Evolutionary conservation across 2,888 invertebrate genomes (phyloP).

Genomic region (Boloria selene): DNA sequence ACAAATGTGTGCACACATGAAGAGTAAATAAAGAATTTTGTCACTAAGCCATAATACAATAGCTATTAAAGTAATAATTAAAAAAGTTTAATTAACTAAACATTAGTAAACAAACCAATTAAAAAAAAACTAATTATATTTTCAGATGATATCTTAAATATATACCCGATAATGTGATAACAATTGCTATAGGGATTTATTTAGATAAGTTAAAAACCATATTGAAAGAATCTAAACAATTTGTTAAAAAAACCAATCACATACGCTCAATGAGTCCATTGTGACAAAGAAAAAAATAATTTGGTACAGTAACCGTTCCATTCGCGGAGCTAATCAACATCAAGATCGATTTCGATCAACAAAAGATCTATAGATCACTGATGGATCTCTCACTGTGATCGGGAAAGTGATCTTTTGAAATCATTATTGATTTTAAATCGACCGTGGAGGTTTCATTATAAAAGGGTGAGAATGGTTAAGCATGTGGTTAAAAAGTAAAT

Average conservation of each 20-base stretch:
- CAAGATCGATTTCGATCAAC: constrained; percentile 71
- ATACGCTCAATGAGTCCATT: constrained; percentile 47
- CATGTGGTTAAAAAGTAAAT: constrained; percentile 40
- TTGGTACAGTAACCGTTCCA: constrained; percentile 52
- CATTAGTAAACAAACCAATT: too few species aligned
- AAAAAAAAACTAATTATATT: too few species aligned
- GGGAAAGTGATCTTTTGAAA: constrained; percentile 69
- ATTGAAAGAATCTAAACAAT: not conserved
- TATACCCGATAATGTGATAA: too few species aligned
- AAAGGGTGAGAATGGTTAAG: constrained; percentile 52
- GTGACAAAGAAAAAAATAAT: constrained; percentile 48
- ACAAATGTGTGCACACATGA: too few species aligned
- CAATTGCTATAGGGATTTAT: too few species aligned
- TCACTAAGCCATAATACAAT: too few species aligned
- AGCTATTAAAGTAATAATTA: too few species aligned
- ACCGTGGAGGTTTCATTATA: constrained; percentile 61
- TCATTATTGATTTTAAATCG: constrained; percentile 77
- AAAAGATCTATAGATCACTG: constrained; percentile 73
- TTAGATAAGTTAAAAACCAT: not conserved
- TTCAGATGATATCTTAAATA: too few species aligned
- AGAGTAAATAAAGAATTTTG: too few species aligned
- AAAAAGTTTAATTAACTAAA: too few species aligned
- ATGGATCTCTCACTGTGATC: constrained; percentile 77
- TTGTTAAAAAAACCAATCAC: constrained; percentile 48
- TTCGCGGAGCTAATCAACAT: constrained; percentile 68